Conservation (phyloP, 2,797 vertebrate species). For the Saguinus oedipus region DNA sequence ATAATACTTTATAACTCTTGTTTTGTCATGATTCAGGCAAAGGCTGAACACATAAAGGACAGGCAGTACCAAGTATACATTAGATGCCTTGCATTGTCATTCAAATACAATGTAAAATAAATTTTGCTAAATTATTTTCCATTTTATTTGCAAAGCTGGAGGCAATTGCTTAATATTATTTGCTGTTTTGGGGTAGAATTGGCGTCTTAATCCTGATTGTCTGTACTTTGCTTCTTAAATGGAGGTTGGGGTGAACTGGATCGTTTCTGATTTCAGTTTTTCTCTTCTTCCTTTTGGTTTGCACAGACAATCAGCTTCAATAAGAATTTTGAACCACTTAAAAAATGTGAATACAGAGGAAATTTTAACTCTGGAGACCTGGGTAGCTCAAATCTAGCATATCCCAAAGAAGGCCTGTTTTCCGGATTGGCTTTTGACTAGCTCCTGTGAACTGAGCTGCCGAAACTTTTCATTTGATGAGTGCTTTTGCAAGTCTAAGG, state of each 20-base stretch:
- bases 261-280: background rate
- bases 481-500: background rate
- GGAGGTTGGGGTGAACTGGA: background rate
- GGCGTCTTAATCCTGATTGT: background rate
- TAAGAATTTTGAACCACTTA: background rate
- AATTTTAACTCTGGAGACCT: background rate
- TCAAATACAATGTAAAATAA: background rate
- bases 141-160: conserved; percentile 3
- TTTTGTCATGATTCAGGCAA: background rate
- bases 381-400: background rate
- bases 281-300: background rate
- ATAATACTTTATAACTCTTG: background rate
- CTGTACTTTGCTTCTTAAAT: background rate
- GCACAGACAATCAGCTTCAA: background rate
- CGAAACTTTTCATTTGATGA: background rate
- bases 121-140: background rate
- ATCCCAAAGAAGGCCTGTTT: background rate
- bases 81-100: background rate
- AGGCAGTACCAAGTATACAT: background rate
- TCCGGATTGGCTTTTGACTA: background rate
- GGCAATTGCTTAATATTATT: background rate
- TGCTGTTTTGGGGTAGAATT: background rate
- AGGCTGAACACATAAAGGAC: background rate
- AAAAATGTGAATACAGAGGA: background rate
- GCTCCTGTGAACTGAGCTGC: background rate